Base-by-base conservation (phyloP, 2,113 vertebrate genomes). In the Phainopepla nitens region DNA sequence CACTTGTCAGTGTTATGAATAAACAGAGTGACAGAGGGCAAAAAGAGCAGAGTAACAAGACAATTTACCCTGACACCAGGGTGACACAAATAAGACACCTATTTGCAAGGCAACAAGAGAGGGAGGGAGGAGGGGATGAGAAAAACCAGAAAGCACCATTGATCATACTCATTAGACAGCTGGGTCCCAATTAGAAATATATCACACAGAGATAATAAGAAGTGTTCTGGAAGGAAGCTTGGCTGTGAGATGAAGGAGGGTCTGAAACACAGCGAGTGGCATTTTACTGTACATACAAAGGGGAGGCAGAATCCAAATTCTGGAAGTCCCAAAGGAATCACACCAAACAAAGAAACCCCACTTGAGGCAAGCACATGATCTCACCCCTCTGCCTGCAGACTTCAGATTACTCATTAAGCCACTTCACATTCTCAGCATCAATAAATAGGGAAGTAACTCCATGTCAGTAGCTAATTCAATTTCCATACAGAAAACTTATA, bases 371-470 rank as follows among this genome's bases (percentile, higher is more conserved):
- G 42, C 36, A 83, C 60, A 66, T 89, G 77, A 95, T 81, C 68
- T 88, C 85, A 64, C 57, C 23, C 7, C 51, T 94, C 54, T 82
- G 92, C 45, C 71, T 78, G 60, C 65, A 71, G 94, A 75, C 80
- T 96, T 92, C 45, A 88, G 41, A 92, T 94, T 71, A 88, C 76
- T 81, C 85, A 90, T 93, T 90, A 93, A 93, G n/a, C 49, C 82
- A 95, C 90, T 94, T 84, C 12, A 90, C 39, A 61, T 88, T 94
- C 60, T 65, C 64, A 1, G 79, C 79, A 45, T 77, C 90, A 75
- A 51, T 88, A 89, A 94, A 90, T 2, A 90, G 82, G 49, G 68
- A 96, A 96, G 69, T 93, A 92, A 90, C 82, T 96, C 82, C 44
- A 42, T 3, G 2, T 88, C 87, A 94, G 77, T 42, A 83, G 60